These are phyloP conservation scores for Alca torda DNA, from an alignment of 2,797 vertebrate species.

Conservation along the genomic window DNA sequence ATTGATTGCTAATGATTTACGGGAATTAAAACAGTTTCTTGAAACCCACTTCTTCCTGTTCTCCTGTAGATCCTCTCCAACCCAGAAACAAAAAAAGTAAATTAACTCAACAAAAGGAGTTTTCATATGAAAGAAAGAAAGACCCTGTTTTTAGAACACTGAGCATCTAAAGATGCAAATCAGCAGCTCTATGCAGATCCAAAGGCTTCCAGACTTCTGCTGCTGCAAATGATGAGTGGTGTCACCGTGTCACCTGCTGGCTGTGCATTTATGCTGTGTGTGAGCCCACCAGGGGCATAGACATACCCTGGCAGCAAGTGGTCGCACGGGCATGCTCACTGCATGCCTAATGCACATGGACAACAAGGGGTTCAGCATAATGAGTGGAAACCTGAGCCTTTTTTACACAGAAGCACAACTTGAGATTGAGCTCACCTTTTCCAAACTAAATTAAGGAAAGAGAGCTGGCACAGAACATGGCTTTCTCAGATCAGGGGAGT, in stretches of 20 bases:
- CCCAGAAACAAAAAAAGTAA: neutral
- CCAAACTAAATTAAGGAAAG: neutral
- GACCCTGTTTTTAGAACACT: neutral
- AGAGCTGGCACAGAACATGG: neutral
- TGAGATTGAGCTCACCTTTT: neutral
- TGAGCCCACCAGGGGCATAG: neutral
- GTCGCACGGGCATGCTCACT: fast-evolving
- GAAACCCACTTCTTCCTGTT: neutral
- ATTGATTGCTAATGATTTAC: neutral
- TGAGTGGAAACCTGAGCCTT: neutral
- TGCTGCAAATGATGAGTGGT: neutral
- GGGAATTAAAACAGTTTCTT: neutral
- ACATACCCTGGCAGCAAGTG: neutral
- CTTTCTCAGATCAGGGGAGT: neutral
- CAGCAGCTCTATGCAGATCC: neutral
- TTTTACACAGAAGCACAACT: neutral
- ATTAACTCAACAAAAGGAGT: neutral
- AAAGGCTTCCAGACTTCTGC: neutral
- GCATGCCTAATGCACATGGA: neutral
- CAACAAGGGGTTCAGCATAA: neutral
- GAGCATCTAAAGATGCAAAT: neutral
- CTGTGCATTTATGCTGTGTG: neutral
- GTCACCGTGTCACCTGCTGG: neutral
- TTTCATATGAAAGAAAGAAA: neutral
- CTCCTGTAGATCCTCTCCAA: neutral